Evolutionary conservation across 1,140 invertebrate species (phyloP).

Genomic region (Aphelenchoides avenae): DNA sequence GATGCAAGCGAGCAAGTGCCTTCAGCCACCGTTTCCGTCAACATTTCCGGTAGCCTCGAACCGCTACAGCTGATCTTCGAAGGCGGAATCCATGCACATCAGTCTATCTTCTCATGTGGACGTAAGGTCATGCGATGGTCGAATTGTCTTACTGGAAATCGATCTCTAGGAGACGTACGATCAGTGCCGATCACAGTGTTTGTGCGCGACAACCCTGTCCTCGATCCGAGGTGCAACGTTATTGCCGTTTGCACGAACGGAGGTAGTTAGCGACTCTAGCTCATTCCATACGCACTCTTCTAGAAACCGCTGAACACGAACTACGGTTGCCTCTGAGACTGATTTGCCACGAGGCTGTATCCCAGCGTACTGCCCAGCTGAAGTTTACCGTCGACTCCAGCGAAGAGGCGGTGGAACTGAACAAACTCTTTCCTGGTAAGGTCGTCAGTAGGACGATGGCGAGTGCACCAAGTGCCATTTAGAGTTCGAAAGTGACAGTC

Average conservation of each 20-base stretch:
- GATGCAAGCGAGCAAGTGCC: slow-evolving; percentile 33
- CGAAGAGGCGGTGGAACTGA: slow-evolving; percentile 15
- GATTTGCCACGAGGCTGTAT: slow-evolving; percentile 24
- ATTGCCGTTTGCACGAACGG: slow-evolving; percentile 12
- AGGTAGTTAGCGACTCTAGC: background rate
- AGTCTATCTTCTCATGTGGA: slow-evolving; percentile 14
- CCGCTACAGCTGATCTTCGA: slow-evolving; percentile 16
- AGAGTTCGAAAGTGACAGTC: slow-evolving; percentile 31
- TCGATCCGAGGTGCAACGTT: slow-evolving; percentile 27
- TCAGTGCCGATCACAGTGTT: slow-evolving; percentile 32
- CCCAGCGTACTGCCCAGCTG: slow-evolving; percentile 24
- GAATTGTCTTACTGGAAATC: too few relatives aligned
- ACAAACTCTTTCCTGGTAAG: slow-evolving; percentile 33
- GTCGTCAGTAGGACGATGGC: background rate
- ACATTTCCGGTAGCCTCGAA: slow-evolving; percentile 3
- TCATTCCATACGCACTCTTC: slow-evolving; percentile 1
- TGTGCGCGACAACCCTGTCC: slow-evolving; percentile 22
- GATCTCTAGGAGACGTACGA: too few relatives aligned
- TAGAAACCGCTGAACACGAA: slow-evolving; percentile 16
- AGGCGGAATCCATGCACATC: slow-evolving; percentile 17
- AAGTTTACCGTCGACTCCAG: slow-evolving; percentile 37
- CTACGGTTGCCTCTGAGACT: slow-evolving; percentile 21
- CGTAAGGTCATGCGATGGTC: too few relatives aligned
- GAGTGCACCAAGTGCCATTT: background rate
- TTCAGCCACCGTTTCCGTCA: slow-evolving; percentile 34